Evolutionary conservation across 2,797 vertebrate species (phyloP), one percentile per base, ranked within the genome.

Genomic region (Hippoglossus hippoglossus): DNA sequence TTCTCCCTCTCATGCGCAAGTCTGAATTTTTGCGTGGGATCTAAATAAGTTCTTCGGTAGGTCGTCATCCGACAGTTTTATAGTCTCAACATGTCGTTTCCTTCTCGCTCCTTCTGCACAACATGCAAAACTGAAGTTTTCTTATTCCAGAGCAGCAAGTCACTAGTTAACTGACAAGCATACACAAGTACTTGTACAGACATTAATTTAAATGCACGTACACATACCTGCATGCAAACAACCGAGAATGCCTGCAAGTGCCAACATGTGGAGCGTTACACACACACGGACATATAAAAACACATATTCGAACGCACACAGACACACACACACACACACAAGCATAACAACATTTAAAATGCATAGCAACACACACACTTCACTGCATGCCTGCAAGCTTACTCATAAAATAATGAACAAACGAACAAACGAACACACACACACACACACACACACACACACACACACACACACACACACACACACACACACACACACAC

Each of bases 401-500:
- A 6, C 50, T 41, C 50, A 51, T 65, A 49, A 41, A 24, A 51
- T 50, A 31, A 65, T n/a, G 4, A 49, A 66, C 49, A 65, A 31
- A 47, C 19, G 36, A 46, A 62, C 57, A 53, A 36, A 55, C 21
- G 24, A 52, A 47, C 55, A 71, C 64, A 54, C 44, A 46, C 59
- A 69, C 12, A 41, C 39, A 41, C 39, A 41, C 39, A 41, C 15
- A 16, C 63, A 53, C 59, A 66, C 49, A 77, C 54, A 70, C 34
- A 22, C 22, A 22, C 22, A 22, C 22, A 22, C 22, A 22, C 22
- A 22, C 22, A 53, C 12, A 64, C 53, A 64, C 41, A 47, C 26
- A 47, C 52, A 57, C 51, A 58, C 46, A 41, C 15, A 16, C 63
- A 53, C 59, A 66, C 49, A 77, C 54, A 70, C 34, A 22, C 22